Conservation (phyloP, 1,140 invertebrate species). For the Stenopsyche tienmushanensis region DNA sequence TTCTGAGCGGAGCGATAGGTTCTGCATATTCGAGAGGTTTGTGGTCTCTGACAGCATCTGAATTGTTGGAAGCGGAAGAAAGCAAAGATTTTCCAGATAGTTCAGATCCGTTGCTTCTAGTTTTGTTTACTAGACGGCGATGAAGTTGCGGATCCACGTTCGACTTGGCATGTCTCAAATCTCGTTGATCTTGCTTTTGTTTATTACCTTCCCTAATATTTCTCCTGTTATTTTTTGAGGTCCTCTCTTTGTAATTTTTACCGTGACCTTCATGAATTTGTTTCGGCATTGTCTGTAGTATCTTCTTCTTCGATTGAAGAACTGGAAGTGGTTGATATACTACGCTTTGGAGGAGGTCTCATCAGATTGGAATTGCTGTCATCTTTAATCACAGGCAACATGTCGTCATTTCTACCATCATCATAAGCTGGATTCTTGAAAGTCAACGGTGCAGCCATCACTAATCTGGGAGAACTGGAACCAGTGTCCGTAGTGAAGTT, state of each 20-base stretch:
- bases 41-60: slow-evolving; percentile 18
- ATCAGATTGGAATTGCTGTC: slow-evolving; percentile 25
- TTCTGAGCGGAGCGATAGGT: slow-evolving; percentile 52
- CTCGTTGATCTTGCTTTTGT: slow-evolving; percentile 37
- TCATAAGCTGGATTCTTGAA: slow-evolving; percentile 87
- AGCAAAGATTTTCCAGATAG: not conserved
- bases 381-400: slow-evolving; percentile 7
- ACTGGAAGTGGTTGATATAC: slow-evolving; percentile 49
- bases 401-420: slow-evolving; percentile 45
- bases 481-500: slow-evolving; percentile 56
- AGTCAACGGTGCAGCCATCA: slow-evolving; percentile 66
- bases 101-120: slow-evolving; percentile 43
- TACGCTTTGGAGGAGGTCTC: slow-evolving; percentile 35
- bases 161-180: slow-evolving; percentile 35
- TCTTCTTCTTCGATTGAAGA: slow-evolving; percentile 59
- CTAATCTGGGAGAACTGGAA: slow-evolving; percentile 55
- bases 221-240: slow-evolving; percentile 50
- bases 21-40: slow-evolving; percentile 47
- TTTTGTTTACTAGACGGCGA: slow-evolving; percentile 42
- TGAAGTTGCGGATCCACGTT: slow-evolving; percentile 32
- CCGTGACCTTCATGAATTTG: slow-evolving; percentile 56
- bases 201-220: slow-evolving; percentile 43
- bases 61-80: not conserved
- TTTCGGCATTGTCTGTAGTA: slow-evolving; percentile 57
- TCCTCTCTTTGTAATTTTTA: slow-evolving; percentile 56